A percentile compares a stretch with the other conserved stretches of the same genome.
phyloP scores from a whole-genome alignment of 92 coral and sea anemone species.

The Zoanthus sansibaricus region DNA sequence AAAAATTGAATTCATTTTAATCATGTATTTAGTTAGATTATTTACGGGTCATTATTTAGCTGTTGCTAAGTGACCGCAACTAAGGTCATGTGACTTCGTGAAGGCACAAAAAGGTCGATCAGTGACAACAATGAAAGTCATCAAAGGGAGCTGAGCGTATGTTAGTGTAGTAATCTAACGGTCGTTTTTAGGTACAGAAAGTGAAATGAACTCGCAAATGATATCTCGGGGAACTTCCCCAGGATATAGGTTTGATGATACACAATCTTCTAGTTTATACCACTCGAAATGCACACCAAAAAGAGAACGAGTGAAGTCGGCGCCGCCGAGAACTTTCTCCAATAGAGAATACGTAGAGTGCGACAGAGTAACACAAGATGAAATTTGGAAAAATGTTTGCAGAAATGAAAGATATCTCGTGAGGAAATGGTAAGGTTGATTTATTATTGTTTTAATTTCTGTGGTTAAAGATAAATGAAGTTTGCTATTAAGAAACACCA shows the following conservation, averaged over 20 bases:
- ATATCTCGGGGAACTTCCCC: slow-evolving; percentile 84
- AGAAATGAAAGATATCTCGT: slow-evolving; percentile 79
- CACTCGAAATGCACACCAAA: slow-evolving; percentile 91
- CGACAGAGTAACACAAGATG: slow-evolving; percentile 83
- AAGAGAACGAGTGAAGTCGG: slow-evolving; percentile 83
- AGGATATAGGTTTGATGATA: slow-evolving; percentile 82
- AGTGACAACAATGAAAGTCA: neutral
- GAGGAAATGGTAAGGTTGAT: slow-evolving; percentile 80
- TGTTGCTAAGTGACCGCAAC: slow-evolving; percentile 68
- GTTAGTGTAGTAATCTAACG: neutral
- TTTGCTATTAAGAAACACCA: neutral
- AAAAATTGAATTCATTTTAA: no score
- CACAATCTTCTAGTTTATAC: slow-evolving; percentile 79
- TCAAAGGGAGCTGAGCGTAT: neutral
- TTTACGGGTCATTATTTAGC: slow-evolving; percentile 14
- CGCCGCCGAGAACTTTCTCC: slow-evolving; percentile 77
- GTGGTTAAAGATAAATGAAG: neutral
- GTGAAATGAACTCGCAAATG: neutral
- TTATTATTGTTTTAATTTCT: neutral
- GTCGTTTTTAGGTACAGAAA: neutral
- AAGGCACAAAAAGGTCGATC: neutral
- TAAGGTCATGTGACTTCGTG: slow-evolving; percentile 68
- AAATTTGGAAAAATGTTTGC: slow-evolving; percentile 93
- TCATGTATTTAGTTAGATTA: no score
- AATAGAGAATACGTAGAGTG: slow-evolving; percentile 88